Percentiles rank a stretch among this genome's conserved stretches.
Conservation (phyloP, 2,888 invertebrate species). For the Margaritifera margaritifera region DNA sequence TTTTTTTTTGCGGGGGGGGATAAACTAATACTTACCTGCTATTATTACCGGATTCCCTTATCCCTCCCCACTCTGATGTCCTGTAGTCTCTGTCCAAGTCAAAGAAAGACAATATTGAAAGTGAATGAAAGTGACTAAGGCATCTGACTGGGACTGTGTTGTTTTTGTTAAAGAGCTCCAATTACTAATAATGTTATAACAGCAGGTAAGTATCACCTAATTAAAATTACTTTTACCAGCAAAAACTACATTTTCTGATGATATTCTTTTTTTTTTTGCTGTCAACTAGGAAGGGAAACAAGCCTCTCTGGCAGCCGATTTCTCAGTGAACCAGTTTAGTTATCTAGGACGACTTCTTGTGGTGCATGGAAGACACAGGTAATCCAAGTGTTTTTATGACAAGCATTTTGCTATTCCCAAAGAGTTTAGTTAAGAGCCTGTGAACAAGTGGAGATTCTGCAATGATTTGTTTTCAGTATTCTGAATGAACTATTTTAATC, state of each 20-base stretch:
- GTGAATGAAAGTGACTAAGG: no score
- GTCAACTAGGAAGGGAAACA: conserved; percentile 73
- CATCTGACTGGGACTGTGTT: no score
- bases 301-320: conserved; percentile 96
- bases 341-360: conserved; percentile 84
- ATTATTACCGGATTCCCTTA: no score
- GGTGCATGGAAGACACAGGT: conserved; percentile 90
- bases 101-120: no score
- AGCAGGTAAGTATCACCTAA: no score
- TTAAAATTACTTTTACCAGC: no score
- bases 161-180: no score
- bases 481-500: not conserved
- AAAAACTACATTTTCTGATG: not conserved
- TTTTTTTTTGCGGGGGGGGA: no score
- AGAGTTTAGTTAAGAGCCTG: not conserved
- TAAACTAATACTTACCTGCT: no score
- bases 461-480: not conserved
- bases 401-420: not conserved
- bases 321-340: conserved; percentile 92
- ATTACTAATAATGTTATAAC: no score
- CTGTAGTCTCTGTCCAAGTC: no score
- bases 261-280: conserved; percentile 3
- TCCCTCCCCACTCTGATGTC: no score
- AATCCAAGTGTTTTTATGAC: conserved; percentile 3
- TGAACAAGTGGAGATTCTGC: not conserved